Base-by-base conservation (phyloP, 2,113 vertebrate species). In the Felis catus region DNA sequence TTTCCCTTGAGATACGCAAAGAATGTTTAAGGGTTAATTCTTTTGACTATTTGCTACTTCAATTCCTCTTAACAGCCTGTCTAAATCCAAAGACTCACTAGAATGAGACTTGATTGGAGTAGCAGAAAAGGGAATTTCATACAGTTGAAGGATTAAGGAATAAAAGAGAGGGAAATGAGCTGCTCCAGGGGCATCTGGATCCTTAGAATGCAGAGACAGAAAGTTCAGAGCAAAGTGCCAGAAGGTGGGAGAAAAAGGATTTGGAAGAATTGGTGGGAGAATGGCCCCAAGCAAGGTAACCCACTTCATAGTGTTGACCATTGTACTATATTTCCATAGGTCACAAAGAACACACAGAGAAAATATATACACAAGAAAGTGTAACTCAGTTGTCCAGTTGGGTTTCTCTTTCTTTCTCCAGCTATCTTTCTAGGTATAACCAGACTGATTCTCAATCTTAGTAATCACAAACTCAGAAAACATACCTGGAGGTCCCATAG, bases 401-500 rank as follows among this genome's bases (percentile, higher is more conserved):
- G 14, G 13, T 41, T 81, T 86, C 45, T 74, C 48, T 61, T 84
- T 73, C 48, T 84, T 84, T 87, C 45, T 65, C 65, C 41, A 84
- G 33, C 21, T 41, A 65, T 33, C n/a, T 94, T 11, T 91, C 71
- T 58, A 85, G 15, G 53, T 39, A 76, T 0, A 73, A 16, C 21
- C 23, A 93, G 73, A 89, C 48, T 25, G 39, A 90, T 9, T 66
- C 39, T 18, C 48, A 39, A 29, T 71, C 12, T 83, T n/a, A 19
- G 80, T 61, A 73, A 89, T 71, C 61, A 41, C 48, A 76, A 76
- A 70, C 29, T 68, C 29, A 55, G 45, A 79, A 82, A n/a, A 96
- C 98, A 97, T 98, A 99, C 99, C 99, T 97, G 99, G 99, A 63
- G 99, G 99, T 45, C 99, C 99, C 99, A 99, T 99, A 1, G 99